These are phyloP conservation scores for Megalonaias nervosa DNA, from an alignment of 1,140 invertebrate species.

Conservation along the genomic window DNA sequence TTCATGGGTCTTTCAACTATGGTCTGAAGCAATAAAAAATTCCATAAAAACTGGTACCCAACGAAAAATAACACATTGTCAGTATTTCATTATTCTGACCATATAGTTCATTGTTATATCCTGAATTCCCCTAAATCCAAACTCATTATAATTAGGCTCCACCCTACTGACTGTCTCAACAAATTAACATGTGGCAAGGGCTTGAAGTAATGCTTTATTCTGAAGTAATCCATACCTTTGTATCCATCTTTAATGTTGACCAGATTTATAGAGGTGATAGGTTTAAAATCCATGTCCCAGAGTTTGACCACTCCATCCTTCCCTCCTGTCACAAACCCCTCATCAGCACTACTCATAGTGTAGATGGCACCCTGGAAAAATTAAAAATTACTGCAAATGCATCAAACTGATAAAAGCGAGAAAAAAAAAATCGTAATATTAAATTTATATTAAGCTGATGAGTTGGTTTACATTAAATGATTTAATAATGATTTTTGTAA, in stretches of 20 bases:
- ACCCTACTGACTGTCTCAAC: too few relatives aligned
- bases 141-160: too few relatives aligned
- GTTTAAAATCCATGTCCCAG: slow-evolving; percentile 69
- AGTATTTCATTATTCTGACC: too few relatives aligned
- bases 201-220: too few relatives aligned
- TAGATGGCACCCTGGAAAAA: slow-evolving; percentile 64
- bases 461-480: neutral
- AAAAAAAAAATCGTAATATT: neutral
- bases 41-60: too few relatives aligned
- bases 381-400: neutral
- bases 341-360: slow-evolving; percentile 59
- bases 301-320: slow-evolving; percentile 68
- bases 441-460: neutral
- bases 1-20: too few relatives aligned
- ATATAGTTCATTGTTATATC: too few relatives aligned
- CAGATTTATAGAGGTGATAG: slow-evolving; percentile 63
- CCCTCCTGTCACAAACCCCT: slow-evolving; percentile 68
- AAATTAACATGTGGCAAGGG: too few relatives aligned
- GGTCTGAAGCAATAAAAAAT: too few relatives aligned
- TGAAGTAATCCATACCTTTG: slow-evolving; percentile 47
- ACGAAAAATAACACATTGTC: too few relatives aligned
- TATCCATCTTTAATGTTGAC: slow-evolving; percentile 60
- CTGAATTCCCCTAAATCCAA: too few relatives aligned
- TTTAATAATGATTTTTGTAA: neutral
- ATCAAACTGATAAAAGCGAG: too few relatives aligned